Conservation (phyloP, 2,113 vertebrate genomes). For the Syngnathus floridae region DNA sequence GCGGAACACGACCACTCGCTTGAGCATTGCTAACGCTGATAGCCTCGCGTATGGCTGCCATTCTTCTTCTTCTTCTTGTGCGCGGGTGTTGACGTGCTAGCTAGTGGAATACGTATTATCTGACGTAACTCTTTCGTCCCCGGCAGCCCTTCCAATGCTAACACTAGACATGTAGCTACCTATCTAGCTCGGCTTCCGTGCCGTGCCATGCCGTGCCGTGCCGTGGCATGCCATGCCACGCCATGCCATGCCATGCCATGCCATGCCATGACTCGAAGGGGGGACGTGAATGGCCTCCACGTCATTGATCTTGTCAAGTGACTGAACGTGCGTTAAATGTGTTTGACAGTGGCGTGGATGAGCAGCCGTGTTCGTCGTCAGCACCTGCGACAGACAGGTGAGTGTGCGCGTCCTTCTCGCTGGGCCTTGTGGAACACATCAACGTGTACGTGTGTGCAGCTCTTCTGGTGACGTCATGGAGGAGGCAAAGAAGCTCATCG, state of each 20-base stretch:
- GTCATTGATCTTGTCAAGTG: background rate
- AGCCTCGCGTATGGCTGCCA: background rate
- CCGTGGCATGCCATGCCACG: background rate
- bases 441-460: background rate
- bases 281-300: background rate
- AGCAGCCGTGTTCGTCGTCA: constrained; percentile 69
- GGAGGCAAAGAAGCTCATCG: constrained; percentile 90
- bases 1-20: no score
- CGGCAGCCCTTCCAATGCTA: accelerated
- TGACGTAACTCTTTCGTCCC: no score
- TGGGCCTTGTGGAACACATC: background rate
- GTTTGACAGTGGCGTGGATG: constrained; percentile 54
- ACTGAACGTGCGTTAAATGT: background rate
- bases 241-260: background rate
- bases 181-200: background rate
- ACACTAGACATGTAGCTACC: constrained; percentile 29
- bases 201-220: background rate
- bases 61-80: no score
- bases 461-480: constrained; percentile 79
- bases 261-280: background rate
- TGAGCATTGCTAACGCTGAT: background rate
- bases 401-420: background rate
- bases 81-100: accelerated
- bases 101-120: accelerated
- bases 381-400: constrained; percentile 54